Base-by-base conservation (phyloP, 2,113 vertebrate genomes). In the Salvelinus fontinalis region DNA sequence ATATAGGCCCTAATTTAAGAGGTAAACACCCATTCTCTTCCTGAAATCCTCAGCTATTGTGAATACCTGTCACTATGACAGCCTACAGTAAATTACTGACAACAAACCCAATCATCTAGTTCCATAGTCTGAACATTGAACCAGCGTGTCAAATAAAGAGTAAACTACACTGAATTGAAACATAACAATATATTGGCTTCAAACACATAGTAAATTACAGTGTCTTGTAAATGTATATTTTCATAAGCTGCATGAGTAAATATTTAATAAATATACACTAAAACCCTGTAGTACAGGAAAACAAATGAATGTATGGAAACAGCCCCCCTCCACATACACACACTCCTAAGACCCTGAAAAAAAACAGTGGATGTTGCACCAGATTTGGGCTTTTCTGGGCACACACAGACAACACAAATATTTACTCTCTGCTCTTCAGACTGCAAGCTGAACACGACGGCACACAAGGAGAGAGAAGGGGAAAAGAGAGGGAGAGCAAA, bases 401-500 rank as follows among this genome's bases (percentile, higher is more conserved):
- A 66, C 75, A 77, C 69, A 51, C 74, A 66, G 44, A 80, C 60
- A 20, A 79, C 81, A 82, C 84, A 87, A 90, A 93, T 93, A 93
- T 93, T 91, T 92, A 91, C 90, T 87, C 83, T 82, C 70, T 67
- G 79, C 70, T 80, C 84, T 83, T 81, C 77, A 39, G 80, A 77
- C 84, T 73, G 83, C 79, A 81, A 89, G 78, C 87, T 89, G 84
- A 73, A 90, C 86, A 89, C 81, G 75, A 78, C 81, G 82, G 77
- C 86, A 75, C 85, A 90, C 85, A 80, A 83, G 79, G 77, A 72
- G 75, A 70, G 51, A 78, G 84, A 70, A 69, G 59, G 49, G 14
- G 64, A 64, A 79, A 70, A 69, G 31, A 77, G 85, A 93, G 94
- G 94, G 94, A 88, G 94, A 96, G 95, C 95, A 96, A 95, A 94